Evolutionary conservation across 2,797 vertebrate genomes (phyloP).

Genomic region (Eutrigla gurnardus): DNA sequence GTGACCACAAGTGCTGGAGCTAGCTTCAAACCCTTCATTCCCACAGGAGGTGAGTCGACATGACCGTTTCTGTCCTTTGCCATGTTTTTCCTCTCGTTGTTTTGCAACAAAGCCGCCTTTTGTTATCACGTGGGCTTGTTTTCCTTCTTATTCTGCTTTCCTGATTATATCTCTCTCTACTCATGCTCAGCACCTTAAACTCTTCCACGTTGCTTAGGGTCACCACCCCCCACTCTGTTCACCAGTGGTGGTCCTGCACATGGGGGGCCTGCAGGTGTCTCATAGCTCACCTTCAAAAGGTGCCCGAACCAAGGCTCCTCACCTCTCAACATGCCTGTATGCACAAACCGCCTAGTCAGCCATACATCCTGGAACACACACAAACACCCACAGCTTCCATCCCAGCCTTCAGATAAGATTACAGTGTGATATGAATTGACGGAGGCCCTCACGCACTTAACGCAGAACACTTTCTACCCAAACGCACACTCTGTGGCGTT

Average conservation of each 20-base stretch:
- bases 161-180: conserved; percentile 43
- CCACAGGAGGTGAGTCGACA: neutral
- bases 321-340: conserved; percentile 53
- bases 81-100: neutral
- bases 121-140: neutral
- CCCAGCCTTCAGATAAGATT: conserved; percentile 62
- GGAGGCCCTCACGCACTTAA: conserved; percentile 42
- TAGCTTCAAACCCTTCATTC: neutral
- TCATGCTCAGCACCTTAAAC: conserved; percentile 13
- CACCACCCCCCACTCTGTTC: conserved; percentile 29
- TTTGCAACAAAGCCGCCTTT: neutral
- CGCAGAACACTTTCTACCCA: conserved; percentile 18
- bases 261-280: conserved; percentile 65
- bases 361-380: conserved; percentile 46
- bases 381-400: conserved; percentile 44
- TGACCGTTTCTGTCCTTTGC: neutral
- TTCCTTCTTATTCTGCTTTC: neutral
- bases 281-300: conserved; percentile 57
- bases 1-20: neutral
- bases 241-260: conserved; percentile 42
- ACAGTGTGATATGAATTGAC: conserved; percentile 55
- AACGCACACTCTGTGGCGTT: neutral
- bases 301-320: conserved; percentile 45
- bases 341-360: conserved; percentile 37
- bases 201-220: conserved; percentile 20